Conservation (phyloP, 2,113 vertebrate genomes). For the Ictalurus furcatus region DNA sequence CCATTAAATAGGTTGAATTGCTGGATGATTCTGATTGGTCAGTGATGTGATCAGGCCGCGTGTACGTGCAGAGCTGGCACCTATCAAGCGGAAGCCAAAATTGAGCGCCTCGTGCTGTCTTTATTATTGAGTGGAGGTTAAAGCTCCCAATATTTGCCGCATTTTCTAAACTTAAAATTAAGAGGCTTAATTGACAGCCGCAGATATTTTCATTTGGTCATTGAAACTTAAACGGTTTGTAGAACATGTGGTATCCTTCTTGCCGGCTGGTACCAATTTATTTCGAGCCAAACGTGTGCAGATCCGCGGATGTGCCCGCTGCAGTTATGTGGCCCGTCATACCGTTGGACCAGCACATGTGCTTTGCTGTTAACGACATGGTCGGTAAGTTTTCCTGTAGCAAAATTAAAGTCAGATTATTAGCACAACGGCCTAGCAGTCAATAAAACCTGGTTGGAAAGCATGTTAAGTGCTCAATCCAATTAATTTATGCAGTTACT, state of each 20-base stretch:
- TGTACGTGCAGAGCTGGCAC: background rate
- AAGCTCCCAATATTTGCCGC: rapidly evolving
- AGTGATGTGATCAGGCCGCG: background rate
- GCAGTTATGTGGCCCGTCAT: background rate
- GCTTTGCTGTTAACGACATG: background rate
- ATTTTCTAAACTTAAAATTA: too few relatives aligned
- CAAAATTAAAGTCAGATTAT: background rate
- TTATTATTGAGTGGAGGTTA: background rate
- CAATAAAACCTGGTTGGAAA: background rate
- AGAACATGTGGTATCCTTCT: constrained; percentile 48
- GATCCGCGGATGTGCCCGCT: background rate
- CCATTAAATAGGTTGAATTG: background rate
- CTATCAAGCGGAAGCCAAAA: background rate
- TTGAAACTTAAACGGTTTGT: background rate
- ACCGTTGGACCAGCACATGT: background rate
- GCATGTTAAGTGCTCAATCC: background rate
- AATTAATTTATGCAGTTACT: background rate
- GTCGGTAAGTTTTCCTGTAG: constrained; percentile 37
- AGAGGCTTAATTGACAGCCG: background rate
- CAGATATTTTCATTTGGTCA: background rate
- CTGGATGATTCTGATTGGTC: constrained; percentile 7
- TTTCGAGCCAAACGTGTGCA: background rate
- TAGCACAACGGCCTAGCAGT: background rate
- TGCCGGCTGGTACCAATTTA: constrained; percentile 19
- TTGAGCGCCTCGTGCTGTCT: background rate